Evolutionary conservation across 2,113 vertebrate species (phyloP).

Genomic region (Falcunculus frontatus): DNA sequence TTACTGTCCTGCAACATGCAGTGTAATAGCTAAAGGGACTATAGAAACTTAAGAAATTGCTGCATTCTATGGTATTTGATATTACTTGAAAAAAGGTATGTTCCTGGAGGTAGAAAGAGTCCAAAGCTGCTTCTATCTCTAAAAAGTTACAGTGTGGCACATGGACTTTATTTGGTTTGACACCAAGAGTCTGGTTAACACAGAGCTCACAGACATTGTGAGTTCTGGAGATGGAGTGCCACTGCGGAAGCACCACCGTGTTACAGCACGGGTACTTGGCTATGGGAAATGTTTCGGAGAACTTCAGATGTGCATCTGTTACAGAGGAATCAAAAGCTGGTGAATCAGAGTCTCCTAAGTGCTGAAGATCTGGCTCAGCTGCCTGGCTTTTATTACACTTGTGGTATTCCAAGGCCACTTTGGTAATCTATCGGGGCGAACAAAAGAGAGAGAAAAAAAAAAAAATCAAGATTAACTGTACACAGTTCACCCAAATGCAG

Average conservation of each 20-base stretch:
- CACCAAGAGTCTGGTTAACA: constrained; percentile 63
- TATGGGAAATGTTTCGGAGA: neutral
- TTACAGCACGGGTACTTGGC: constrained; percentile 79
- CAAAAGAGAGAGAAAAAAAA: neutral
- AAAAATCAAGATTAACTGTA: neutral
- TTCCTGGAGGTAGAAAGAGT: constrained; percentile 81
- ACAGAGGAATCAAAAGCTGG: constrained; percentile 19
- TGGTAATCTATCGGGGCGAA: constrained; percentile 76
- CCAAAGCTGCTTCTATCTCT: constrained; percentile 75
- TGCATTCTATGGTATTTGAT: constrained; percentile 75
- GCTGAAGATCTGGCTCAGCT: constrained; percentile 43
- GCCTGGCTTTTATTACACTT: constrained; percentile 75
- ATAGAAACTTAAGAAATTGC: constrained; percentile 81
- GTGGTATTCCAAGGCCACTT: constrained; percentile 89
- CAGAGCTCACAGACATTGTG: constrained; percentile 88
- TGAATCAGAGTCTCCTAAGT: constrained; percentile 2
- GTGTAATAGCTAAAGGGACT: constrained; percentile 84
- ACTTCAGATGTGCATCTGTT: neutral
- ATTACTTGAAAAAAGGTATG: constrained; percentile 68
- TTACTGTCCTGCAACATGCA: constrained; percentile 86
- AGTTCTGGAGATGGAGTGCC: constrained; percentile 68
- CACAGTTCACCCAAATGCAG: neutral
- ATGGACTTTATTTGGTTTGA: constrained; percentile 58
- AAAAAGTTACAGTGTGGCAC: constrained; percentile 70
- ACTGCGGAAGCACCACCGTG: constrained; percentile 76